Percentiles rank a stretch among this genome's conserved stretches.
Conservation (phyloP, 23 tunicate genomes). For the Trididemnum clinides region DNA sequence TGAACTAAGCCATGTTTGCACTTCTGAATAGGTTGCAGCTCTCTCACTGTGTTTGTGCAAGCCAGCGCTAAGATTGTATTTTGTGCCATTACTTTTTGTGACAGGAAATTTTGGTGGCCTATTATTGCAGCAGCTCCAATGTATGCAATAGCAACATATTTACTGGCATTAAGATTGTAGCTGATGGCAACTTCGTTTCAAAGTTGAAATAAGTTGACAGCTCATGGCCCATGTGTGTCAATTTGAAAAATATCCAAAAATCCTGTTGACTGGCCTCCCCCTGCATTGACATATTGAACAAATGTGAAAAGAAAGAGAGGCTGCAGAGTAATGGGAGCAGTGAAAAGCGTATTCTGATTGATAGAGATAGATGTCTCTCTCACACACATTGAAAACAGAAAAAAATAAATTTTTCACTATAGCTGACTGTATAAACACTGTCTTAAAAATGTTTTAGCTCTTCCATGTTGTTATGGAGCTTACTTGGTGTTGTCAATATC, state of each 20-base stretch:
- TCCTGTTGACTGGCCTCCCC: constrained; percentile 16
- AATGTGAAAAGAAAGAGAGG: neutral
- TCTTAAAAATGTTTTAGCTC: neutral
- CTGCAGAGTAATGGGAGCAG: neutral
- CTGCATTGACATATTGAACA: neutral
- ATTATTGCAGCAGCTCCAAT: constrained; percentile 12
- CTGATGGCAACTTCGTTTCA: neutral
- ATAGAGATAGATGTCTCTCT: neutral
- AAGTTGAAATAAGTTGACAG: constrained; percentile 10
- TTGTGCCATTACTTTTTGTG: constrained; percentile 11
- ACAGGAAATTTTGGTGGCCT: constrained; percentile 10
- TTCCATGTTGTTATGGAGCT: neutral
- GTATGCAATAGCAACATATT: too few species aligned
- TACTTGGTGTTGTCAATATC: neutral
- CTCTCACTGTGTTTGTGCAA: constrained; percentile 14
- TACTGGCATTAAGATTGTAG: too few species aligned
- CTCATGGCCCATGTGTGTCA: neutral
- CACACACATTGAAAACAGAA: neutral
- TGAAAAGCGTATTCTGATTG: neutral
- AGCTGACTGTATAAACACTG: neutral
- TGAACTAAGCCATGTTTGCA: constrained; percentile 27
- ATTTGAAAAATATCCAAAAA: constrained; percentile 10
- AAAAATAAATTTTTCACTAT: neutral
- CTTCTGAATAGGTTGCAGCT: too few species aligned
- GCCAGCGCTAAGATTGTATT: constrained; percentile 26